Percentiles rank a stretch among this genome's conserved stretches.
phyloP scores from a whole-genome alignment of 2,797 vertebrate species.

The Erethizon dorsatum region DNA sequence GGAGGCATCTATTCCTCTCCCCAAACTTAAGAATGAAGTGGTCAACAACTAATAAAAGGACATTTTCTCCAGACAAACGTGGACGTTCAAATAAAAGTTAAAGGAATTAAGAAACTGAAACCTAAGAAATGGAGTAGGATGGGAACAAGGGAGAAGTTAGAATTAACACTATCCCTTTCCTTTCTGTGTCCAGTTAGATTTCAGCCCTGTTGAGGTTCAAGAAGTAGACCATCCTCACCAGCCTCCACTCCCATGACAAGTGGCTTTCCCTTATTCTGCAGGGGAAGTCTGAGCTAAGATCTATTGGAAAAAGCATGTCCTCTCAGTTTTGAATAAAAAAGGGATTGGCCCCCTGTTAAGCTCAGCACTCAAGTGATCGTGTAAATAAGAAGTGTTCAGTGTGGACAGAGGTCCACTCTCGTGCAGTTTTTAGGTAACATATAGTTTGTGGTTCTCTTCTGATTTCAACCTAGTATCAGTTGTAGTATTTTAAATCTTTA shows the following conservation, averaged over 20 bases:
- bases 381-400: slow-evolving; percentile 26
- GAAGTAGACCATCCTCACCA: background rate
- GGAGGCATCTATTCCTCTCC: slow-evolving; percentile 1
- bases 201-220: background rate
- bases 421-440: slow-evolving; percentile 14
- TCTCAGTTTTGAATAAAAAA: slow-evolving; percentile 27
- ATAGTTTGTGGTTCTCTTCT: slow-evolving; percentile 26
- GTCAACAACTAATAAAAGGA: slow-evolving; percentile 21
- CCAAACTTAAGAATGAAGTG: background rate
- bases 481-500: slow-evolving; percentile 49
- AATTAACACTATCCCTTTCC: background rate
- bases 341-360: background rate
- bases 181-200: background rate
- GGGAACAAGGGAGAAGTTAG: background rate
- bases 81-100: slow-evolving; percentile 31
- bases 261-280: background rate
- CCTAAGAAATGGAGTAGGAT: background rate
- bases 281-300: background rate
- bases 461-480: background rate
- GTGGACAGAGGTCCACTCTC: background rate
- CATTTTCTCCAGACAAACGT: background rate
- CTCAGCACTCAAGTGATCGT: background rate
- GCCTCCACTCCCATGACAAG: background rate
- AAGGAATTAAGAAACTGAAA: slow-evolving; percentile 33
- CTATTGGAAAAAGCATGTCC: background rate